Base-by-base conservation (phyloP, 1,140 invertebrate genomes). In the Fopius arisanus region DNA sequence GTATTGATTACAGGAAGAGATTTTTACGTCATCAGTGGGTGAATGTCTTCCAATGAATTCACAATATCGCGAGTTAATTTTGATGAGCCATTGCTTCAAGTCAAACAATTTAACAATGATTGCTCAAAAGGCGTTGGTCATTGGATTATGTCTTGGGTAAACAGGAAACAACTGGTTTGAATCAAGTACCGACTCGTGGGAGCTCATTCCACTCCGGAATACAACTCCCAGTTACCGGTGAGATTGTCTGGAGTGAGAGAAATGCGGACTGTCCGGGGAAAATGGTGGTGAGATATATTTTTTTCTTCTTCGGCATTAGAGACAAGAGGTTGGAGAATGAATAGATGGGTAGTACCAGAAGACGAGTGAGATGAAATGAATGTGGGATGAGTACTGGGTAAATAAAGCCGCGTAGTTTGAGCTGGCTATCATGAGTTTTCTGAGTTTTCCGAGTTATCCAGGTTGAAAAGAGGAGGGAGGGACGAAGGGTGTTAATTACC, bases 401-500 rank as follows among this genome's bases (percentile, higher is more conserved):
- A 72, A 72, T 65, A 65, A 72, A 66, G 37, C 19, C 63, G 28
- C n/a, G n/a, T 51, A 48, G 67, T 33, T 69, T 54, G 72, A 41
- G 69, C n/a, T 67, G 68, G 79, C 74, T 83, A 85, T 85, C 82
- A 78, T 77, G 80, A 84, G 81, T 85, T 85, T 83, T 83, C 79
- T 79, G 70, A 82, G 80, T 86, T 86, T 86, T 83, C 76, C 48
- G 80, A 85, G 84, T 85, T 85, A 79, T 78, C 76, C 81, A 71
- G 70, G 69, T 77, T 26, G 19, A 59, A 59, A 59, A 59, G 59
- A 68, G 37, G 48, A 37, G 28, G 63, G 28, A 19, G 21, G 59
- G 76, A 78, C 78, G 75, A 69, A 73, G 81, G 78, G 84, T 84
- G 83, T 86, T 87, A 87, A 87, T 87, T 87, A 86, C 81, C 43